Base-by-base conservation (phyloP, 23 tunicate species). In the Aplidium turbinatum region DNA sequence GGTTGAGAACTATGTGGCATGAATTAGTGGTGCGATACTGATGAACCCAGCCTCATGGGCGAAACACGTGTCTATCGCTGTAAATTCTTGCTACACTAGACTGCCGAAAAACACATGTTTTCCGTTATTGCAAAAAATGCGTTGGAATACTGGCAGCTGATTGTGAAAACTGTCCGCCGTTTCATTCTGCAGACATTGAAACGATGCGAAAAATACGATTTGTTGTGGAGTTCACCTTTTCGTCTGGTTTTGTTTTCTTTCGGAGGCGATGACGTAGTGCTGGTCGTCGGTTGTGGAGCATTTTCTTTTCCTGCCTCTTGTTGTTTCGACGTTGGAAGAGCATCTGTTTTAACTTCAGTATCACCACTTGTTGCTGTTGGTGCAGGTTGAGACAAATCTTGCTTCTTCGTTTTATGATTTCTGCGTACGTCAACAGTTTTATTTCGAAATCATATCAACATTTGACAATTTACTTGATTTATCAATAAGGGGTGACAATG, bases 391-490 rank as follows among this genome's bases (percentile, higher is more conserved):
- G 39, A 36, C 33, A 54, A 55, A 36, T 83, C 89, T 2, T 83
- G 89, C 57, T 83, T 83, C 51, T 79, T 83, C 23, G 75, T 69
- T 52, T 83, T 83, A 51, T 61, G 82, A 18, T 78, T 57, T 50
- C 89, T 83, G 45, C 38, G 39, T 16, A 45, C 50, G 16, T 11
- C 22, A 55, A 55, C 7, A 28, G 5, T 55, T 22, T 29, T 5
- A 63, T 22, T 63, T 63, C 19, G 18, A 27, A 30, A 30, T 27
- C 31, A 5, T 63, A 19, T n/a, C n/a, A n/a, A n/a, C n/a, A n/a
- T n/a, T n/a, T n/a, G n/a, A n/a, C n/a, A n/a, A n/a, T n/a, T n/a
- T n/a, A n/a, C n/a, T n/a, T n/a, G n/a, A n/a, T n/a, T n/a, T n/a
- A n/a, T n/a, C n/a, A n/a, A n/a, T n/a, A n/a, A n/a, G n/a, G n/a